Conservation (phyloP, 1,140 invertebrate genomes). For the Calycopis cecrops region DNA sequence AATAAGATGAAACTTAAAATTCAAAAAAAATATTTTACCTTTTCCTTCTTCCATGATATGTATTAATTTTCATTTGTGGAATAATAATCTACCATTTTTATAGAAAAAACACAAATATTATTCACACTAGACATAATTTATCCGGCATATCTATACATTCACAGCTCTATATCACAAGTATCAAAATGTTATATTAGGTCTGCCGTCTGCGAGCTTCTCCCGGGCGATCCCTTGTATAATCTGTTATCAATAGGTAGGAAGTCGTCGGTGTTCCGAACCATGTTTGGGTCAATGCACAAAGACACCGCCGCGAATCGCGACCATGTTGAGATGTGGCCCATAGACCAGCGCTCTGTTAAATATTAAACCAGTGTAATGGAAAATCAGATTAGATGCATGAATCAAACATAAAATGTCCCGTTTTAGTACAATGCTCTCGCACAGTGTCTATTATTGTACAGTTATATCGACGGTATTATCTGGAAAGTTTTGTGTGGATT, state of each 20-base stretch:
- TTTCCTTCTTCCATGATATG: too few relatives aligned
- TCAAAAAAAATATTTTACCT: too few relatives aligned
- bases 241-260: conserved; percentile 42
- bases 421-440: conserved; percentile 5
- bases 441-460: neutral
- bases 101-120: too few relatives aligned
- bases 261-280: conserved; percentile 44
- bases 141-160: too few relatives aligned
- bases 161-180: too few relatives aligned
- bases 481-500: neutral
- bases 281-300: conserved; percentile 67
- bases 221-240: neutral
- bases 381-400: conserved; percentile 13
- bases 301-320: conserved; percentile 39
- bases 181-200: too few relatives aligned
- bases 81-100: too few relatives aligned
- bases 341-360: conserved; percentile 54
- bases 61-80: too few relatives aligned
- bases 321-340: conserved; percentile 41
- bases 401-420: conserved; percentile 12
- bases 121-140: too few relatives aligned
- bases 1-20: too few relatives aligned
- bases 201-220: neutral
- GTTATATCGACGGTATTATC: neutral
- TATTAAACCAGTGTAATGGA: conserved; percentile 37